These are phyloP conservation scores for Acyrthosiphon pisum DNA, from an alignment of 1,140 invertebrate species.

Conservation along the genomic window DNA sequence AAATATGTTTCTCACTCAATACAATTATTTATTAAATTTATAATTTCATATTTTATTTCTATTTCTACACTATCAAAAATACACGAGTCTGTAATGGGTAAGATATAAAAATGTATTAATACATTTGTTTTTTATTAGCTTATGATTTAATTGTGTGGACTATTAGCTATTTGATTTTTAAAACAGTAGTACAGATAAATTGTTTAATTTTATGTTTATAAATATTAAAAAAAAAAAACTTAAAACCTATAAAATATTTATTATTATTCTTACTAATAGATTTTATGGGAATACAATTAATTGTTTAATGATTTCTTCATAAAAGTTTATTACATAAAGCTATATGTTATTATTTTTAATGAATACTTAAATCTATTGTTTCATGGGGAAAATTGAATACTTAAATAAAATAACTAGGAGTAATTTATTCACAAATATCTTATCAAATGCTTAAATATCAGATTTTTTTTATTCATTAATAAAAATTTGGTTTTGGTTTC, in stretches of 20 bases:
- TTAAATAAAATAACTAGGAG: not conserved
- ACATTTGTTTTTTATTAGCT: not conserved
- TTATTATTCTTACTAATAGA: not conserved
- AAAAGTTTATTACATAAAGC: not conserved
- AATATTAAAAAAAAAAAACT: too few species aligned
- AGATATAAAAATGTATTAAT: not conserved
- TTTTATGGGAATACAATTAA: not conserved
- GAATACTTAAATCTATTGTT: not conserved
- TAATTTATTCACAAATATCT: not conserved
- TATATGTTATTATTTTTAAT: not conserved
- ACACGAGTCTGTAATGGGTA: constrained; percentile 26
- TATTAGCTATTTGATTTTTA: not conserved
- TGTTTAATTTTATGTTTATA: not conserved
- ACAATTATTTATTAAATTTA: not conserved
- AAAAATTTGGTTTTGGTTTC: too few species aligned
- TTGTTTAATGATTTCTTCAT: not conserved
- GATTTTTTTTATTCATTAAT: not conserved
- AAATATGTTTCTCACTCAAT: not conserved
- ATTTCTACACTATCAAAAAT: not conserved
- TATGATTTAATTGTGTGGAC: not conserved
- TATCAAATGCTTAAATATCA: not conserved
- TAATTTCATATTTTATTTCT: constrained; percentile 43
- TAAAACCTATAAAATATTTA: not conserved
- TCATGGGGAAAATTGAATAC: not conserved
- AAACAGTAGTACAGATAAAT: not conserved